Conservation (phyloP, 2,888 invertebrate genomes). For the Alviniconcha strummeri region DNA sequence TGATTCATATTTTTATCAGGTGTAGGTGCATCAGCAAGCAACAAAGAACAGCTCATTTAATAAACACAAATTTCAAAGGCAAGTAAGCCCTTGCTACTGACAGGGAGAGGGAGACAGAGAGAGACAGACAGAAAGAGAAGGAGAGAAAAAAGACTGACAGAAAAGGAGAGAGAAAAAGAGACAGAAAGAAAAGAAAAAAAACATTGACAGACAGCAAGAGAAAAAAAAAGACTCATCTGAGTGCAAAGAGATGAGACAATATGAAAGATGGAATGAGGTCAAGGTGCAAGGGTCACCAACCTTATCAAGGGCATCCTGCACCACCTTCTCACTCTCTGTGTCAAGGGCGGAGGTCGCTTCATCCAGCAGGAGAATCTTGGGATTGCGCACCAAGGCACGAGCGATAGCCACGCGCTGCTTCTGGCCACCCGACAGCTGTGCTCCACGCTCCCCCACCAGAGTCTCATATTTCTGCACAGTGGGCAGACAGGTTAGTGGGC, state of each 20-base stretch:
- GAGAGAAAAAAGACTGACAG: neutral
- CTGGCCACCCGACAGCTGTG: conserved; percentile 46
- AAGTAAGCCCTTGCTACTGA: too few relatives aligned
- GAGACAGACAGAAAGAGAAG: too few relatives aligned
- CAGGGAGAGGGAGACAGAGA: too few relatives aligned
- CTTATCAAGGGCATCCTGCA: conserved; percentile 83
- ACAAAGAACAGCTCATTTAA: too few relatives aligned
- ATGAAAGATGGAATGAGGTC: too few relatives aligned
- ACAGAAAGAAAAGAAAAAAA: neutral
- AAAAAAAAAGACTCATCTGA: neutral
- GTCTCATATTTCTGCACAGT: conserved; percentile 48
- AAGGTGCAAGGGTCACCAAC: conserved; percentile 54
- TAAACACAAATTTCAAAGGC: too few relatives aligned
- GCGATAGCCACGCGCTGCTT: conserved; percentile 45
- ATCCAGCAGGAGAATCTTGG: conserved; percentile 81
- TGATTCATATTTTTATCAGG: too few relatives aligned
- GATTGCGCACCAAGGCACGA: conserved; percentile 78
- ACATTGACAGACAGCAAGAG: neutral
- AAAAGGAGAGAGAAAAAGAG: neutral
- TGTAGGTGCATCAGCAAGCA: too few relatives aligned
- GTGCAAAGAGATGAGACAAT: too few relatives aligned
- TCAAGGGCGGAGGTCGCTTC: conserved; percentile 91
- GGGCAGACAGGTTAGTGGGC: neutral
- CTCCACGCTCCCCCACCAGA: conserved; percentile 44
- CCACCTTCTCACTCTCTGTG: conserved; percentile 86